phyloP scores from a whole-genome alignment of 2,113 vertebrate species.

The Cynoglossus semilaevis region DNA sequence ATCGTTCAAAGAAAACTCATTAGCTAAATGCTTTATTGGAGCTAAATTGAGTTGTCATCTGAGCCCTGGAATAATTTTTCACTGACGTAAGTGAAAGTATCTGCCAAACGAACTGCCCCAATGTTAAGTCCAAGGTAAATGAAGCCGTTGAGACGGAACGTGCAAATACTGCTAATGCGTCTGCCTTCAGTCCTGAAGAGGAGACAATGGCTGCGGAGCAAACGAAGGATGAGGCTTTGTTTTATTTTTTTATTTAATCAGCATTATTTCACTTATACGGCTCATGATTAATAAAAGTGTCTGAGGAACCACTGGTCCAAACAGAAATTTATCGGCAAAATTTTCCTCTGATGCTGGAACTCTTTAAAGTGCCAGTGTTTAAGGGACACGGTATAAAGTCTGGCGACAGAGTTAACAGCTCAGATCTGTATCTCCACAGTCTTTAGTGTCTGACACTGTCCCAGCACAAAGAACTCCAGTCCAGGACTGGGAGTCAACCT shows the following conservation, averaged over 20 bases:
- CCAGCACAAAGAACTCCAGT: too few species aligned
- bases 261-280: too few species aligned
- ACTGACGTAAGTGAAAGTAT: background rate
- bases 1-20: background rate
- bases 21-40: slow-evolving; percentile 1
- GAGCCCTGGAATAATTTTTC: background rate
- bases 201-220: background rate
- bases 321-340: slow-evolving; percentile 4
- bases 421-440: too few species aligned
- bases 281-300: background rate
- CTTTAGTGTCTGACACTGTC: too few species aligned
- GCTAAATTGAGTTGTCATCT: background rate
- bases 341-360: background rate
- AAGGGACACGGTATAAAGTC: background rate
- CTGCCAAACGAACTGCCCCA: background rate
- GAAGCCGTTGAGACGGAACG: background rate
- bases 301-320: slow-evolving; percentile 5
- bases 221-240: background rate
- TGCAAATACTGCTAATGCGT: background rate
- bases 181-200: background rate
- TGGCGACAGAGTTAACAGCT: slow-evolving; percentile 9
- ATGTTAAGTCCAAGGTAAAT: background rate
- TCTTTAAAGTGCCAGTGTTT: slow-evolving; percentile 2
- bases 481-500: too few species aligned
- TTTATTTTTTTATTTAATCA: background rate